Evolutionary conservation across 2,113 vertebrate species (phyloP).

Genomic region (Hiodon alosoides): DNA sequence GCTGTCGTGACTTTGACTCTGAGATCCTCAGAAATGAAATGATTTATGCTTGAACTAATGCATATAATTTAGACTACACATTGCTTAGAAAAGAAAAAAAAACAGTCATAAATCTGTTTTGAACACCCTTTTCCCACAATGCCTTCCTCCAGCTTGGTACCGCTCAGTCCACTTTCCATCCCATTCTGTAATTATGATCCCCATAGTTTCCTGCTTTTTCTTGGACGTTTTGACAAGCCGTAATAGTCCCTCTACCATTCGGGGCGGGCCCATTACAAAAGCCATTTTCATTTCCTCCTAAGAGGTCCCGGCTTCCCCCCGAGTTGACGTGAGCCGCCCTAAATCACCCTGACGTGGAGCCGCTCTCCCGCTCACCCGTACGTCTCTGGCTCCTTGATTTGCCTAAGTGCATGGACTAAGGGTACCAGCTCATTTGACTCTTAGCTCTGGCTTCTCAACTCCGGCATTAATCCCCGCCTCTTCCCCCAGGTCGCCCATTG

Average conservation of each 20-base stretch:
- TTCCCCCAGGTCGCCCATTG: slow-evolving; percentile 4
- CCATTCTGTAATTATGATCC: slow-evolving; percentile 54
- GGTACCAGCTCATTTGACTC: slow-evolving; percentile 16
- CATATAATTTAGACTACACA: slow-evolving; percentile 49
- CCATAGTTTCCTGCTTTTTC: slow-evolving; percentile 66
- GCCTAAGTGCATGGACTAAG: slow-evolving; percentile 65
- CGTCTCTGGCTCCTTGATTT: slow-evolving; percentile 56
- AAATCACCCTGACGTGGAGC: slow-evolving; percentile 64
- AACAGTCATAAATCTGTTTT: slow-evolving; percentile 58
- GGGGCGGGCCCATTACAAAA: slow-evolving; percentile 56
- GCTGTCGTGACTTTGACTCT: background rate
- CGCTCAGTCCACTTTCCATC: slow-evolving; percentile 44
- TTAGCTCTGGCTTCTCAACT: slow-evolving; percentile 5
- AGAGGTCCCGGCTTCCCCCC: slow-evolving; percentile 51
- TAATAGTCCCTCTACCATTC: slow-evolving; percentile 62
- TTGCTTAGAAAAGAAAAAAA: slow-evolving; percentile 43
- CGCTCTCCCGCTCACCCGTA: slow-evolving; percentile 63
- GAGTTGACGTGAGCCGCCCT: slow-evolving; percentile 54
- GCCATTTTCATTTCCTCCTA: slow-evolving; percentile 64
- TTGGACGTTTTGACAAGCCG: slow-evolving; percentile 56
- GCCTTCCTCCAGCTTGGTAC: slow-evolving; percentile 23
- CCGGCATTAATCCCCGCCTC: background rate
- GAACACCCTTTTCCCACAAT: slow-evolving; percentile 41
- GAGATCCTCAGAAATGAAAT: slow-evolving; percentile 50
- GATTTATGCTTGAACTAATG: slow-evolving; percentile 45